Evolutionary conservation across 2,888 invertebrate genomes (phyloP), one percentile per base, ranked within the genome.

Genomic region (Dasypogon diadema): DNA sequence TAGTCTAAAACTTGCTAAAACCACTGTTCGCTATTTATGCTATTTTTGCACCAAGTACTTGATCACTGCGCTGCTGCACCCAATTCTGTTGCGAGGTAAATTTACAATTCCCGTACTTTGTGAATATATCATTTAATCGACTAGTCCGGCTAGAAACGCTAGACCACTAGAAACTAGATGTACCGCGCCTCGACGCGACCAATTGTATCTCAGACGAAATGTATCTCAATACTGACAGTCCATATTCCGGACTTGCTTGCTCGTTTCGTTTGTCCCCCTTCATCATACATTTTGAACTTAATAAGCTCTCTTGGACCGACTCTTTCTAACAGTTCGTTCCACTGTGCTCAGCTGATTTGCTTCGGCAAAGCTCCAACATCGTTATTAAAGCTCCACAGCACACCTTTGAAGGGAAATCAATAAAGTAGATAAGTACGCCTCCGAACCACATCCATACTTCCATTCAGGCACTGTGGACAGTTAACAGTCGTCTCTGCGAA

Each of bases 161-260:
- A 42, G n/a, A 30, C 10, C 34, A 30, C 34, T 30, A 10, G 34
- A 30, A 5, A 30, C 34, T 6, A 30, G 5, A 30, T n/a, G n/a
- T n/a, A n/a, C n/a, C n/a, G n/a, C n/a, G n/a, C n/a, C n/a, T n/a
- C 60, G 10, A 16, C 8, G 21, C 21, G 58, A 26, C 16, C 8
- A 22, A 6, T n/a, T n/a, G 6, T 56, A n/a, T 1, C 21, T 37
- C 16, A 18, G 10, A 10, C 60, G 37, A 60, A 37, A 21, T 34
- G 14, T 37, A 60, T 60, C 60, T 60, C 37, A 34, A 16, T 60
- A 60, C 60, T 60, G 60, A 60, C 34, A 30, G 60, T 34, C 60
- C 14, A 16, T 18, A 3, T 51, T 5, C 16, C 5, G 3, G 3
- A 16, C 51, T 3, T 2, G 22, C 12, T 21, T 37, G 37, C 60